phyloP scores from a whole-genome alignment of 2,888 invertebrate species.

The Dromius quadrimaculatus region DNA sequence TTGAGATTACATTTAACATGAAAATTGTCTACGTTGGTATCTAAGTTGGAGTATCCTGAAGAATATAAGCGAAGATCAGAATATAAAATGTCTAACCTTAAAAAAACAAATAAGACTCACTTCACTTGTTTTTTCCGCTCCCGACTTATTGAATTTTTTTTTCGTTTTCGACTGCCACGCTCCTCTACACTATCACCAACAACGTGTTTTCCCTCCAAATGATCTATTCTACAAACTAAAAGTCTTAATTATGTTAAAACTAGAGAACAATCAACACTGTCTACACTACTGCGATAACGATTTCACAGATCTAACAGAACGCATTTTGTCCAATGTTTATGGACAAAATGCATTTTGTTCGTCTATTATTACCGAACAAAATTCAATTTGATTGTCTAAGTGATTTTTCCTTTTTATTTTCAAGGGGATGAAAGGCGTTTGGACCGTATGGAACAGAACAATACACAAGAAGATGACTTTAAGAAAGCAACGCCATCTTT shows the following conservation, averaged over 20 bases:
- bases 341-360: constrained; percentile 2
- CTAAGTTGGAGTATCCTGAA: not conserved
- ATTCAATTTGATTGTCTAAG: not conserved
- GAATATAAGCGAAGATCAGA: constrained; percentile 2
- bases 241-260: not conserved
- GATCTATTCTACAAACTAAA: constrained; percentile 1
- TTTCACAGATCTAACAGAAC: not conserved
- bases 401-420: not conserved
- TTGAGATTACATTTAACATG: not conserved
- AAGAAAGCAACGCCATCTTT: not conserved
- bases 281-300: not conserved
- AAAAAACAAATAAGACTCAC: constrained; percentile 1
- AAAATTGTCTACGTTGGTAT: not conserved
- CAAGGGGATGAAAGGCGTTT: not conserved
- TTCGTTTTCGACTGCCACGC: constrained; percentile 12
- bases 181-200: constrained; percentile 17
- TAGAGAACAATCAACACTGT: not conserved
- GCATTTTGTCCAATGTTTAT: constrained; percentile 8
- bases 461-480: not conserved
- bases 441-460: not conserved
- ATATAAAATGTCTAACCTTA: constrained; percentile 6
- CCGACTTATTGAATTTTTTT: constrained; percentile 2
- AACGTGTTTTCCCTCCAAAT: constrained; percentile 21
- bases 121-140: not conserved
- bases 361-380: not conserved